Evolutionary conservation across 2,113 vertebrate genomes (phyloP), one percentile per base, ranked within the genome.

Genomic region (Megalops atlanticus): DNA sequence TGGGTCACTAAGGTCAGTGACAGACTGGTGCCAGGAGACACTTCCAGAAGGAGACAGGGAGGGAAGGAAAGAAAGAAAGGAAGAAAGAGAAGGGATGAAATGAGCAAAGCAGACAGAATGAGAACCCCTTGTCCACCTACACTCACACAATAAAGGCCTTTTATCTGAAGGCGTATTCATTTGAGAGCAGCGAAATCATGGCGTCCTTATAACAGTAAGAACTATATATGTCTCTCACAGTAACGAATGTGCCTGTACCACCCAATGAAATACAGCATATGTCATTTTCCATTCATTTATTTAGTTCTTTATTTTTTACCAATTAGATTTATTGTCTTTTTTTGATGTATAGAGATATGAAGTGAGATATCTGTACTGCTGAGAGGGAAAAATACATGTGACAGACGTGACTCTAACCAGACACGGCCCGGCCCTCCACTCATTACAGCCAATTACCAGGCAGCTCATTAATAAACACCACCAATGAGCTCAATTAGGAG

Each of bases 391-490:
- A 91, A 80, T 85, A 83, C 85, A 87, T 85, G 83, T 88, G 88
- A 91, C 87, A 86, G 87, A 82, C 76, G 69, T 82, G 86, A 82
- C 82, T 85, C 89, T 89, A 90, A 89, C 88, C 84, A 87, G 89
- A 89, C 71, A 64, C 80, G 83, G 74, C 86, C 83, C 70, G 64
- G 83, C 43, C 74, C 31, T 70, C 82, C 86, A 77, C 86, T 87
- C 43, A 88, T 91, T 89, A 89, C 33, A 72, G 78, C 77, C 85
- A 89, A 89, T 92, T 91, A 91, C 86, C 80, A 83, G 70, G 24
- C 11, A 74, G 86, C 79, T 90, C 87, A 79, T 93, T 92, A 91
- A 92, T 92, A 91, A 92, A 89, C 85, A 81, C 86, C 83, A 86
- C 91, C 86, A 91, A 89, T 91, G 82, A 89, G 86, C 75, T 40